phyloP scores from a whole-genome alignment of 2,113 vertebrate species.

The Athene noctua region DNA sequence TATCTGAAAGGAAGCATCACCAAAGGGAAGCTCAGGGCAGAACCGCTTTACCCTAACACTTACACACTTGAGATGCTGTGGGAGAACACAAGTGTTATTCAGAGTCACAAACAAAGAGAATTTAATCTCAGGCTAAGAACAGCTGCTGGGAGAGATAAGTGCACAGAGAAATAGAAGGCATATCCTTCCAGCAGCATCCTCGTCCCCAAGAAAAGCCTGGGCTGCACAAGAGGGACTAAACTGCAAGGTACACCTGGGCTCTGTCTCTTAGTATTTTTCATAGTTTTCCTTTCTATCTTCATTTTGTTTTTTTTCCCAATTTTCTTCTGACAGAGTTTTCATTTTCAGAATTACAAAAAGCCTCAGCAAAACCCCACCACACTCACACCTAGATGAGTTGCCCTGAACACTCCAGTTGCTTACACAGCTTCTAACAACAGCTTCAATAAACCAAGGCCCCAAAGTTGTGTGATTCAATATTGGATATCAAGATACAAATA shows the following conservation, averaged over 20 bases:
- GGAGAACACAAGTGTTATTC: constrained; percentile 47
- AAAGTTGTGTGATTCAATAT: neutral
- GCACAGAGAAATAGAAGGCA: neutral
- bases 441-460: neutral
- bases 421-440: neutral
- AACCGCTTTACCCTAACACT: neutral
- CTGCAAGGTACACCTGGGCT: neutral
- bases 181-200: neutral
- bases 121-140: constrained; percentile 11
- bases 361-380: neutral
- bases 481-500: neutral
- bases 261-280: neutral
- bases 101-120: constrained; percentile 54
- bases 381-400: neutral
- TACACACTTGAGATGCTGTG: neutral
- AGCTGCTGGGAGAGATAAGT: constrained; percentile 5
- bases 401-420: neutral
- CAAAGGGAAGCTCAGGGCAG: neutral
- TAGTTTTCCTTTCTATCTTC: neutral
- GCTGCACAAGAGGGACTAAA: neutral
- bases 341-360: neutral
- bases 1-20: neutral
- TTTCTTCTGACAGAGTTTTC: neutral
- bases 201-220: neutral
- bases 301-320: neutral